Evolutionary conservation across 2,888 invertebrate species (phyloP).

Genomic region (Elysia crispata): DNA sequence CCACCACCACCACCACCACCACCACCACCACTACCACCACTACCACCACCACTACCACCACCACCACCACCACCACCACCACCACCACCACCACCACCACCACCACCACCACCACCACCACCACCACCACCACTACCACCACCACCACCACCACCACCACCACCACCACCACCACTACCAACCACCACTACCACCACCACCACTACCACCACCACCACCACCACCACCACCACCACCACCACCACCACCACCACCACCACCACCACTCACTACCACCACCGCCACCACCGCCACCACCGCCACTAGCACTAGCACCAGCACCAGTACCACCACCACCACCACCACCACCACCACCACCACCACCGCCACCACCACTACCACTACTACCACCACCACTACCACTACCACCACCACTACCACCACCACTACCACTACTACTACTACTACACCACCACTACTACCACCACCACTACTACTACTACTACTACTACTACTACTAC

Average conservation of each 20-base stretch:
- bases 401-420: slow-evolving; percentile 24
- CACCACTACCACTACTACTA: neutral
- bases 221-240: slow-evolving; percentile 7
- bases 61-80: neutral
- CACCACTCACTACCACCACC: slow-evolving; percentile 37
- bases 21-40: too few species aligned
- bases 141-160: neutral
- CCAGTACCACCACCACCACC: slow-evolving; percentile 20
- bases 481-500: slow-evolving; percentile 9
- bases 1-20: too few species aligned
- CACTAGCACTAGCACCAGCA: too few species aligned
- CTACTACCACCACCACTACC: slow-evolving; percentile 33
- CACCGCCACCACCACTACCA: slow-evolving; percentile 26
- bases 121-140: neutral
- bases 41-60: neutral
- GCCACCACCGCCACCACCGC: neutral
- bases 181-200: neutral
- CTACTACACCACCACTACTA: too few species aligned
- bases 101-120: neutral
- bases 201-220: slow-evolving; percentile 7
- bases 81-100: neutral
- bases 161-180: neutral
- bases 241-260: neutral
- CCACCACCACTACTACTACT: neutral
- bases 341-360: slow-evolving; percentile 28